Evolutionary conservation across 2,797 vertebrate genomes (phyloP), one percentile per base, ranked within the genome.

Genomic region (Anguilla marmorata): DNA sequence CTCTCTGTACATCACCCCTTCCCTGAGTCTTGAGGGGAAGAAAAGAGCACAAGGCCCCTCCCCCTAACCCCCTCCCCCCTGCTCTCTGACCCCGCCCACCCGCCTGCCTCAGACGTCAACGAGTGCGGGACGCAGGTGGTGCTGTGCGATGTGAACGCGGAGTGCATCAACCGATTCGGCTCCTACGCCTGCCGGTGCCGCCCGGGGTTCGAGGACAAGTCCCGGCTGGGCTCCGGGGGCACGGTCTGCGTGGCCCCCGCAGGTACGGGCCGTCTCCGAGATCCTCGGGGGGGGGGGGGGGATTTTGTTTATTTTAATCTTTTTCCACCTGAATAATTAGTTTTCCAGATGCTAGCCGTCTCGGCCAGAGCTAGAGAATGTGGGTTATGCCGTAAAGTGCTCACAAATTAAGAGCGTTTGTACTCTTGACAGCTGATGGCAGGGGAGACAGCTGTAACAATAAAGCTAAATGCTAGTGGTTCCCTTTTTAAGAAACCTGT

Each of bases 51-150:
- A 41, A 41, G 37, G 37, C 52, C 16, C 14, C 30, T 2, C 54
- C 30, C 58, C 12, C 27, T 0, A 76, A 7, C 7, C 50, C 50
- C 50, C 50, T 11, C 50, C 50, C 50, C 16, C 41, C 33, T n/a
- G 16, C n/a, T 56, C 0, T 12, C 3, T 86, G 33, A 41, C n/a
- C 74, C 33, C 6, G 37, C 52, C 63, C 84, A 45, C 76, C 12
- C 27, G 9, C n/a, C 3, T 0, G 27, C 30, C 63, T 52, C 89
- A 96, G 96, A 96, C 88, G 92, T 96, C 0, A 94, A 96, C 45
- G 96, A 96, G 90, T 96, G 96, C n/a, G 92, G 92, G 41, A 95
- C 94, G 5, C 94, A 94, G 80, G 85, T 96, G 91, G 89, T 91
- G 41, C 90, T 93, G 87, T 96, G 96, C 24, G 95, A 95, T 33